phyloP scores from a whole-genome alignment of 1,140 invertebrate species.

The Aphis gossypii region DNA sequence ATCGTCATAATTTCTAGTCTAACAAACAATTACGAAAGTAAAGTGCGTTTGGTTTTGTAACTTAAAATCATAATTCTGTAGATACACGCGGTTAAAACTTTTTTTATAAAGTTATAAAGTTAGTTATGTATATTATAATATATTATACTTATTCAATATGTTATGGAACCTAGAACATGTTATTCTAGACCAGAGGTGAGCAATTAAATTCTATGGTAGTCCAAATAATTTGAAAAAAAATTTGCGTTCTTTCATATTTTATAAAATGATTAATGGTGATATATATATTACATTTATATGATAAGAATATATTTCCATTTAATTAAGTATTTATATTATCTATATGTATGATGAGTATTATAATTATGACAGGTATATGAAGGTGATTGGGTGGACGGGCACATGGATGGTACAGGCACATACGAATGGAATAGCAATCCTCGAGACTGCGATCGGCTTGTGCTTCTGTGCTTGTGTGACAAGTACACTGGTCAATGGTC shows the following conservation, averaged over 20 bases:
- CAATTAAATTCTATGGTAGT: no score
- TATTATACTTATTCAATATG: not conserved
- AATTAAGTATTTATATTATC: not conserved
- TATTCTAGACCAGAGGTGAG: no score
- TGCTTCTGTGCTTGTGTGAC: not conserved
- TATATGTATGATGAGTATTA: not conserved
- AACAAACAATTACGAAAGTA: not conserved
- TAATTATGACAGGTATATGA: not conserved
- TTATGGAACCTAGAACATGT: not conserved
- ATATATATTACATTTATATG: not conserved
- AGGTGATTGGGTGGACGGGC: not conserved
- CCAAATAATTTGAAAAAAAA: no score
- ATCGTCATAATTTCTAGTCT: not conserved
- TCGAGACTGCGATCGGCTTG: not conserved
- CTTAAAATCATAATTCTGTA: not conserved
- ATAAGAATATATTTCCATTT: not conserved
- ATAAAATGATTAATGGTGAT: not conserved
- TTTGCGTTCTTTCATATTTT: not conserved
- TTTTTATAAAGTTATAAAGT: not conserved
- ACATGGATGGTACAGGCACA: not conserved
- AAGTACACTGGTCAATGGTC: not conserved
- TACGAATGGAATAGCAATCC: constrained; percentile 27
- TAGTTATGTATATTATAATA: no score
- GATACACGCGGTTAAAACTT: not conserved
- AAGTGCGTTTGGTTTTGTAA: not conserved